Evolutionary conservation across 2,888 invertebrate genomes (phyloP).

Genomic region (Drosophila antonietae): DNA sequence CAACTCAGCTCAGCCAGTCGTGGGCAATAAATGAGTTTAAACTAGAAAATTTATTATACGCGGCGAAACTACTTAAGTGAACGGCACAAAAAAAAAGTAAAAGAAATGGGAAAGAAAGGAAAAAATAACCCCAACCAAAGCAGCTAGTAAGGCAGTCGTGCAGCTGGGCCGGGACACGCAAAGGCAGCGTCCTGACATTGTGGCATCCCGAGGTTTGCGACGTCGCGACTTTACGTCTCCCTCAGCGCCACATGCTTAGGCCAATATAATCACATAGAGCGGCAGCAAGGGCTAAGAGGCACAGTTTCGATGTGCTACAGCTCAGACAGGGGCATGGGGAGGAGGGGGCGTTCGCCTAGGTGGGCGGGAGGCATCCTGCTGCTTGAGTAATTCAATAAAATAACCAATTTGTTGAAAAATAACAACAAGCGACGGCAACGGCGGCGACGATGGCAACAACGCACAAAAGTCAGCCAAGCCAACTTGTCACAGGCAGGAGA

Average conservation of each 20-base stretch:
- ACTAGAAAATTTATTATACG: conserved; percentile 79
- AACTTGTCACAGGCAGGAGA: conserved; percentile 64
- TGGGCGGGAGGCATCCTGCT: conserved; percentile 53
- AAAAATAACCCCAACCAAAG: neutral
- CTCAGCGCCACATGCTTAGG: conserved; percentile 54
- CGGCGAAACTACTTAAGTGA: conserved; percentile 77
- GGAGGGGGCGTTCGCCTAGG: neutral
- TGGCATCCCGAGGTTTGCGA: conserved; percentile 49
- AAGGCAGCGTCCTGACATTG: conserved; percentile 44
- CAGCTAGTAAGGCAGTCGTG: conserved; percentile 6
- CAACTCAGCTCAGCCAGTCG: conserved; percentile 41
- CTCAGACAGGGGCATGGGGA: neutral
- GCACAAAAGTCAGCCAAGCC: conserved; percentile 53
- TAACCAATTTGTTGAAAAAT: conserved; percentile 78
- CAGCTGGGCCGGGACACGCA: conserved; percentile 51
- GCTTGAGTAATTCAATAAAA: conserved; percentile 81
- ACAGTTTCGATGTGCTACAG: conserved; percentile 18
- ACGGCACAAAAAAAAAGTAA: conserved; percentile 10
- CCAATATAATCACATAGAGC: conserved; percentile 70
- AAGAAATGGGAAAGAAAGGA: neutral
- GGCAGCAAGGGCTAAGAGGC: conserved; percentile 14
- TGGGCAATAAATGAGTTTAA: conserved; percentile 77
- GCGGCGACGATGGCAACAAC: conserved; percentile 17
- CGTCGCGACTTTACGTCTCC: conserved; percentile 46
- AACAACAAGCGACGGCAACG: conserved; percentile 68